phyloP scores from a whole-genome alignment of 2,888 invertebrate genomes.

The Synanthedon tipuliformis region DNA sequence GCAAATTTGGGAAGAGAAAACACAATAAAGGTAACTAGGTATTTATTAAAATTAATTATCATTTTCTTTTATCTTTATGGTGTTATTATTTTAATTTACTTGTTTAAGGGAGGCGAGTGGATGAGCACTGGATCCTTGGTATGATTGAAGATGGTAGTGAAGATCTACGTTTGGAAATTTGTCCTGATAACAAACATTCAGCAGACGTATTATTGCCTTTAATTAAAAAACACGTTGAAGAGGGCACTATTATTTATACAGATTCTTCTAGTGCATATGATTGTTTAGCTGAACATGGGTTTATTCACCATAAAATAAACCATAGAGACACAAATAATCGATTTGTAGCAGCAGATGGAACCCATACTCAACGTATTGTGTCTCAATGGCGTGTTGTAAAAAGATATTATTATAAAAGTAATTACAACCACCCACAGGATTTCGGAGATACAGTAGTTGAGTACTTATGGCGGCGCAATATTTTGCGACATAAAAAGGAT shows the following conservation, averaged over 20 bases:
- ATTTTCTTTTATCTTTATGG: too few species aligned
- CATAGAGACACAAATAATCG: neutral
- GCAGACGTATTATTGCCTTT: conserved; percentile 14
- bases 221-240: conserved; percentile 14
- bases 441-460: neutral
- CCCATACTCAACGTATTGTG: neutral
- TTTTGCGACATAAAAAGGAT: neutral
- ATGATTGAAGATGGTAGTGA: conserved; percentile 16
- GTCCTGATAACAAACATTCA: conserved; percentile 13
- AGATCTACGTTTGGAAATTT: conserved; percentile 17
- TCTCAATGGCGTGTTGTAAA: neutral
- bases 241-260: conserved; percentile 11
- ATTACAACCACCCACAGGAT: neutral
- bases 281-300: neutral
- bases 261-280: conserved; percentile 9
- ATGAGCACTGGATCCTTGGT: conserved; percentile 14
- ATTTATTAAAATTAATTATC: too few species aligned
- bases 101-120: too few species aligned
- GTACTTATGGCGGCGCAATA: too few species aligned
- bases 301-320: neutral
- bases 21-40: too few species aligned
- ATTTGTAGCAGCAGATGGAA: neutral
- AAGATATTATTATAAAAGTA: neutral
- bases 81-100: too few species aligned
- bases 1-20: too few species aligned